A percentile compares a stretch with the other conserved stretches of the same genome.
phyloP scores from a whole-genome alignment of 2,888 invertebrate genomes.

The Pammene aurita region DNA sequence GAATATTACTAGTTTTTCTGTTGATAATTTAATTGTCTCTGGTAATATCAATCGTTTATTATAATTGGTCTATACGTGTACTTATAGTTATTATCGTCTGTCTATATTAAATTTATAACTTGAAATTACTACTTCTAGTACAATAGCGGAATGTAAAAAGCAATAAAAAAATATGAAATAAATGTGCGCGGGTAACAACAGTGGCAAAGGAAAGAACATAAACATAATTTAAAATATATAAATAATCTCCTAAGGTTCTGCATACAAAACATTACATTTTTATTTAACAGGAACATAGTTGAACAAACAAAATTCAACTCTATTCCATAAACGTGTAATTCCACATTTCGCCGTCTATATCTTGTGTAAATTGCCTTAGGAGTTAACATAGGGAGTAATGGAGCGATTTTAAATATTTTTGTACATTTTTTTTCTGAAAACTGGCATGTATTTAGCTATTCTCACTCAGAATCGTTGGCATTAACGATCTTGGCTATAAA shows the following conservation, averaged over 20 bases:
- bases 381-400: conserved; percentile 1
- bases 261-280: neutral
- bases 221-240: conserved; percentile 45
- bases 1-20: neutral
- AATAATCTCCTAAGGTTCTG: conserved; percentile 45
- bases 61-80: conserved; percentile 49
- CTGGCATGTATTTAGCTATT: neutral
- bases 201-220: conserved; percentile 27
- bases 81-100: conserved; percentile 49
- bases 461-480: neutral
- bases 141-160: conserved; percentile 52
- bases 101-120: conserved; percentile 45
- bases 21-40: neutral
- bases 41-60: conserved; percentile 37
- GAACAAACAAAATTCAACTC: neutral
- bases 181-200: conserved; percentile 37
- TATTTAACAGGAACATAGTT: too few species aligned
- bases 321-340: neutral
- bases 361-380: neutral
- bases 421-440: neutral
- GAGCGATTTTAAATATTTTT: neutral
- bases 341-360: neutral
- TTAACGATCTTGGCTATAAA: too few species aligned
- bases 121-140: conserved; percentile 51
- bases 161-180: conserved; percentile 39